phyloP scores from a whole-genome alignment of 2,113 vertebrate species.

The Electrona antarctica region DNA sequence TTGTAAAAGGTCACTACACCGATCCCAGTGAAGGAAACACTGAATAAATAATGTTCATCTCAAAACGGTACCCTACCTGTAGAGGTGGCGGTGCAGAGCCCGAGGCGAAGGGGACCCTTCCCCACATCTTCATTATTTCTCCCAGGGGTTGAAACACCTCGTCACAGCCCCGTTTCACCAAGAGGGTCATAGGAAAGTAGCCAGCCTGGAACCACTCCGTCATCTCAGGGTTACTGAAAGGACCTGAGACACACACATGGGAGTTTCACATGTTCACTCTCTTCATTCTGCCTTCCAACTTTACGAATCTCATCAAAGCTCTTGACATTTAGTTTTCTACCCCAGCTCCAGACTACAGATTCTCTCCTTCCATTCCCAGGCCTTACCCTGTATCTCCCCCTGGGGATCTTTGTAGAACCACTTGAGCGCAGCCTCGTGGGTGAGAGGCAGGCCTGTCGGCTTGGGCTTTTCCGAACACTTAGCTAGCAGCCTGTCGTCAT shows the following conservation, averaged over 20 bases:
- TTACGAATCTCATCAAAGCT: too few relatives aligned
- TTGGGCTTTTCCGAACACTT: slow-evolving; percentile 90
- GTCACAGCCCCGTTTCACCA: slow-evolving; percentile 97
- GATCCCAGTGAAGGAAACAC: background rate
- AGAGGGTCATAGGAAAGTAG: slow-evolving; percentile 95
- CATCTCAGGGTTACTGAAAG: slow-evolving; percentile 98
- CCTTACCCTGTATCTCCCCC: slow-evolving; percentile 95
- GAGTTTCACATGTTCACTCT: too few relatives aligned
- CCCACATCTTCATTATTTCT: slow-evolving; percentile 98
- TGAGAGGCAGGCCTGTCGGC: slow-evolving; percentile 82
- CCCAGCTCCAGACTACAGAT: background rate
- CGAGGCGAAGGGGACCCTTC: slow-evolving; percentile 91
- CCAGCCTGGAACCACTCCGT: slow-evolving; percentile 98
- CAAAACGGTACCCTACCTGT: slow-evolving; percentile 75
- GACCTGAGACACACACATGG: slow-evolving; percentile 81
- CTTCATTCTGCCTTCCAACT: too few relatives aligned
- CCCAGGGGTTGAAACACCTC: slow-evolving; percentile 94
- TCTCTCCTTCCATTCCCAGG: background rate
- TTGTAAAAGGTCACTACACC: background rate
- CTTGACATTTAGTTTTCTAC: too few relatives aligned
- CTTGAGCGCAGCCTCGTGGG: slow-evolving; percentile 95
- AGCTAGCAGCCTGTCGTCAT: slow-evolving; percentile 88
- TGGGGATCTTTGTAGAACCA: slow-evolving; percentile 99
- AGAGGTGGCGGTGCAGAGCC: slow-evolving; percentile 89
- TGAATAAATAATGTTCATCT: background rate